Percentiles rank a stretch among this genome's conserved stretches.
Evolutionary conservation across 2,888 invertebrate species (phyloP).

Genomic region (Adela reaumurella): DNA sequence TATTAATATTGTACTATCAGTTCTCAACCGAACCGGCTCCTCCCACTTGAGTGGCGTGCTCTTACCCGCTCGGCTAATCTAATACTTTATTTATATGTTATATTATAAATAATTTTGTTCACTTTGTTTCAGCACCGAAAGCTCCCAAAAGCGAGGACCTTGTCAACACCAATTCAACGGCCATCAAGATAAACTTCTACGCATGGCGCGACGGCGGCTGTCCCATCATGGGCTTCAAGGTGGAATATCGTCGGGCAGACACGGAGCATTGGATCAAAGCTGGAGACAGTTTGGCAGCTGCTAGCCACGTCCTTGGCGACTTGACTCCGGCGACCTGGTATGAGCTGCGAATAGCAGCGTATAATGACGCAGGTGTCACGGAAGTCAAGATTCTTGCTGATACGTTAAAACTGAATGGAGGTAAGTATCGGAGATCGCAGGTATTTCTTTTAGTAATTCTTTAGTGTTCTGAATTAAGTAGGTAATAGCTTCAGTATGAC

Average conservation of each 20-base stretch:
- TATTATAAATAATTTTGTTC: slow-evolving; percentile 2
- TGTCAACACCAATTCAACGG: slow-evolving; percentile 71
- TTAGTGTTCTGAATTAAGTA: no score
- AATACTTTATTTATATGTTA: not conserved
- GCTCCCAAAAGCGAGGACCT: slow-evolving; percentile 68
- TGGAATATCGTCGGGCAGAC: slow-evolving; percentile 62
- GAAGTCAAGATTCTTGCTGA: slow-evolving; percentile 54
- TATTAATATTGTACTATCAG: no score
- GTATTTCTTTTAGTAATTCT: no score
- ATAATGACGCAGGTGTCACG: slow-evolving; percentile 59
- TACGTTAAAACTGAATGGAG: slow-evolving; percentile 57
- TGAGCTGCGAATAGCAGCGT: slow-evolving; percentile 55
- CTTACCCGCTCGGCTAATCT: no score
- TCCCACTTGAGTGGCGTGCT: no score
- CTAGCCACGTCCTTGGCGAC: slow-evolving; percentile 48
- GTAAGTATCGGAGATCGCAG: no score
- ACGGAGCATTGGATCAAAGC: slow-evolving; percentile 52
- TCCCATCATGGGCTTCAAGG: slow-evolving; percentile 68
- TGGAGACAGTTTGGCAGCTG: slow-evolving; percentile 35
- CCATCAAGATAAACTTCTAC: slow-evolving; percentile 69
- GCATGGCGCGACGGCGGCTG: slow-evolving; percentile 82
- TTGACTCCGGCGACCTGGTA: slow-evolving; percentile 59
- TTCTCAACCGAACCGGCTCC: no score
- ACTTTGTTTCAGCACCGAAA: slow-evolving; percentile 55
- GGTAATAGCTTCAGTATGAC: no score